Percentiles rank a stretch among this genome's conserved stretches.
Conservation (phyloP, 1,140 invertebrate genomes). For the Drosophila ambigua region DNA sequence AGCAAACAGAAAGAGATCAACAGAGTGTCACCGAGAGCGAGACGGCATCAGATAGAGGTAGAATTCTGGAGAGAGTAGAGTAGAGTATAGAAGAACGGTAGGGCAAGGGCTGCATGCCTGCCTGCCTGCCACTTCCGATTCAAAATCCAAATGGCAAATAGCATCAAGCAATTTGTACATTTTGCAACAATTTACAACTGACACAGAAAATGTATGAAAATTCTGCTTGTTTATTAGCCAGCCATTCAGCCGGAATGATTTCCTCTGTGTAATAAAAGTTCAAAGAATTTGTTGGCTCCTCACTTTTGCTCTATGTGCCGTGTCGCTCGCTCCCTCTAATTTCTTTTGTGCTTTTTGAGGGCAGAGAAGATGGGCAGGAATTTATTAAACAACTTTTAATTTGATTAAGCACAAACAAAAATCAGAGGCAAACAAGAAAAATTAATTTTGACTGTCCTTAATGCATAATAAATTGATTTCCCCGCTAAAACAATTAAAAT, state of each 20-base stretch:
- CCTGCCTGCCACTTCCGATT: neutral
- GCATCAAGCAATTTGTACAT: conserved; percentile 65
- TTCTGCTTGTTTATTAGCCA: conserved; percentile 58
- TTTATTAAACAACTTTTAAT: conserved; percentile 29
- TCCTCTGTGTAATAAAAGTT: neutral
- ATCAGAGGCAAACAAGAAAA: conserved; percentile 12
- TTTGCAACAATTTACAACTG: conserved; percentile 41
- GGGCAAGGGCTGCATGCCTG: neutral
- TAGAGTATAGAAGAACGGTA: neutral
- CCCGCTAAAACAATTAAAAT: conserved; percentile 18
- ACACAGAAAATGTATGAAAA: conserved; percentile 38
- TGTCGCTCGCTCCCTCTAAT: neutral
- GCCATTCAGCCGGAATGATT: conserved; percentile 41
- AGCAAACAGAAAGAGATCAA: conserved; percentile 43
- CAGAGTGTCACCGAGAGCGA: neutral
- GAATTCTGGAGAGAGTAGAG: neutral
- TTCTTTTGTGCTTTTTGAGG: neutral
- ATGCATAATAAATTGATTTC: conserved; percentile 23
- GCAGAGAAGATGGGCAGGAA: neutral
- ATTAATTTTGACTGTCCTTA: conserved; percentile 4
- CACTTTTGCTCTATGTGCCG: neutral
- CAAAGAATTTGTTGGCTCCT: conserved; percentile 1
- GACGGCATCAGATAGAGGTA: neutral
- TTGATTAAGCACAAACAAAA: conserved; percentile 8
- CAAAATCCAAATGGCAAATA: conserved; percentile 60